Evolutionary conservation across 2,113 vertebrate genomes (phyloP).

Genomic region (Scolopax mira): DNA sequence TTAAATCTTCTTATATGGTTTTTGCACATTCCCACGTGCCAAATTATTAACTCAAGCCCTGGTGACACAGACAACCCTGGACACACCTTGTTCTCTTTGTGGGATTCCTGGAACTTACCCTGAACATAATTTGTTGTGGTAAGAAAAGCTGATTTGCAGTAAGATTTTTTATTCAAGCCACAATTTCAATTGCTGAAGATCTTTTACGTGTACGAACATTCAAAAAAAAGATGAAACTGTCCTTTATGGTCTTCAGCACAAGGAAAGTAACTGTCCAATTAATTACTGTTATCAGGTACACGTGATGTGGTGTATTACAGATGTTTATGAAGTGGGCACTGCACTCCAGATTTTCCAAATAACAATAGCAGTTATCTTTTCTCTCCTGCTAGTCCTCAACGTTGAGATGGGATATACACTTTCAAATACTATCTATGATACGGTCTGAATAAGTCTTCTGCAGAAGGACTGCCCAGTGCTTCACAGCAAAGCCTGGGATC

Average conservation of each 20-base stretch:
- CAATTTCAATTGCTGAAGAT: not conserved
- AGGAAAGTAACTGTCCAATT: not conserved
- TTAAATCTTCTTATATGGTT: not conserved
- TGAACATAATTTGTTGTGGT: conserved; percentile 7
- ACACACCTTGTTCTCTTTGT: not conserved
- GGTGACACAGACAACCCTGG: not conserved
- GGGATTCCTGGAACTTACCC: not conserved
- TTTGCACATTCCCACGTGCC: not conserved
- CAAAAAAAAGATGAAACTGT: not conserved
- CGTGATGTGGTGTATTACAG: not conserved
- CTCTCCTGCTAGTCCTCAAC: not conserved
- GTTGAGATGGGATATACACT: not conserved
- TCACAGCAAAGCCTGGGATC: not conserved
- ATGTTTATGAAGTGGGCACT: not conserved
- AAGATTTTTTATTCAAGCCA: not conserved
- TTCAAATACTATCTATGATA: not conserved
- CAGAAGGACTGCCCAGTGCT: not conserved
- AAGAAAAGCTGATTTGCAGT: conserved; percentile 6
- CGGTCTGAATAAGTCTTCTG: not conserved
- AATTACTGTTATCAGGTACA: not conserved
- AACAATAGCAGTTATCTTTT: not conserved
- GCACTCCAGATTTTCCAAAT: not conserved
- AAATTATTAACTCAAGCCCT: not conserved
- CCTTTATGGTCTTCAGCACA: not conserved
- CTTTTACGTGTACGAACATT: not conserved